Percentiles rank a stretch among this genome's conserved stretches.
Conservation (phyloP, 1,140 invertebrate genomes). For the Bicyclus anynana region DNA sequence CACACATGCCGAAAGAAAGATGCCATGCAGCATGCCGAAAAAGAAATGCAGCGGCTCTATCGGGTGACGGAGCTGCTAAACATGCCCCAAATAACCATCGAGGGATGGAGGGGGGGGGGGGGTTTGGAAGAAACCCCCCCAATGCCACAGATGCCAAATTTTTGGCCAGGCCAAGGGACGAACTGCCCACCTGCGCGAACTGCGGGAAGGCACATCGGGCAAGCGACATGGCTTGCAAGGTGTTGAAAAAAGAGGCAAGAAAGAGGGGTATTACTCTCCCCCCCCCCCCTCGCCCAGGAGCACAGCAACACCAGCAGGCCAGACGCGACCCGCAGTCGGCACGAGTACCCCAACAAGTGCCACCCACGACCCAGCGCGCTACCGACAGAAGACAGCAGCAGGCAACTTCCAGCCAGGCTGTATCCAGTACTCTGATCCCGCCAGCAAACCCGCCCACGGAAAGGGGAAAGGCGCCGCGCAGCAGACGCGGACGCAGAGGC, state of each 20-base stretch:
- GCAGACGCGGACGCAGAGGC: background rate
- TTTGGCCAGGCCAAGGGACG: slow-evolving; percentile 12
- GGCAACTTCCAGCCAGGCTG: too few relatives aligned
- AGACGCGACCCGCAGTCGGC: background rate
- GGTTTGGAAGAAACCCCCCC: slow-evolving; percentile 16
- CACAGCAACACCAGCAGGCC: background rate
- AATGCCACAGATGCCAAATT: slow-evolving; percentile 34
- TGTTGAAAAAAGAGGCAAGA: background rate
- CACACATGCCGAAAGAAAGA: background rate
- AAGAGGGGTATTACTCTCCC: background rate
- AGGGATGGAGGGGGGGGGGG: slow-evolving; percentile 5
- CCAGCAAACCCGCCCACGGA: background rate
- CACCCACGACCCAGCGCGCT: background rate
- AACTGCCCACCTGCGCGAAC: slow-evolving; percentile 2
- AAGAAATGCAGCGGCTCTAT: slow-evolving; percentile 14
- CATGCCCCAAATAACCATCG: background rate
- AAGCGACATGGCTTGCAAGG: background rate
- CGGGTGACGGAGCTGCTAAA: background rate
- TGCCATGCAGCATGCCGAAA: too few relatives aligned
- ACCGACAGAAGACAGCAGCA: too few relatives aligned
- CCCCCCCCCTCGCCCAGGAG: background rate
- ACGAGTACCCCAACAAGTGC: background rate
- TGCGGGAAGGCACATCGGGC: slow-evolving; percentile 5
- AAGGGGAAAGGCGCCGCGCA: background rate
- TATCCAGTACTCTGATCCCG: background rate